Base-by-base conservation (phyloP, 2,888 invertebrate species). In the Lithosia quadra region DNA sequence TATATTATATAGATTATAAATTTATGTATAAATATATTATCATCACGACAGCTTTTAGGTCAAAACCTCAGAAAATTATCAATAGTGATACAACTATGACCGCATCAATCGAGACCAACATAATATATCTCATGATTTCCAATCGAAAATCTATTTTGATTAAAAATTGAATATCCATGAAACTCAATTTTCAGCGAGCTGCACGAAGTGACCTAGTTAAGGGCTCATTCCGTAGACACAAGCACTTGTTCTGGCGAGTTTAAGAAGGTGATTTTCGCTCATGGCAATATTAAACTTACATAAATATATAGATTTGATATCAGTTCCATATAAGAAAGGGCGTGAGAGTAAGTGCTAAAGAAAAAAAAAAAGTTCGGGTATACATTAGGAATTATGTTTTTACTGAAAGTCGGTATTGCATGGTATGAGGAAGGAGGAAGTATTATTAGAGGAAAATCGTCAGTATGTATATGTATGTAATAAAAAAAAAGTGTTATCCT, bases 141-240 rank as follows among this genome's bases (percentile, higher is more conserved):
- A 69, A 69, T 66, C 65, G 59, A 59, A 65, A 69, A 63, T 58
- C 59, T 24, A 34, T 63, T 39, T 59, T 39, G 28, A n/a, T 62
- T 62, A 36, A 60, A 65, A 65, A 69, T 62, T 39, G 21, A 39
- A 60, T 69, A 33, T 69, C 66, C 53, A 66, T 63, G 63, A 69
- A 69, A 69, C 58, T 66, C 69, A 11, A 69, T 66, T 69, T 66
- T 63, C 63, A 63, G 63, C 62, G 36, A 36, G 59, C 13, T 63
- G 53, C 39, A n/a, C 5, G 28, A 24, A n/a, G 57, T 57, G 57
- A 49, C 49, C 49, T 1, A 8, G 18, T n/a, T 49, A n/a, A n/a
- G 49, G n/a, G 49, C 49, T n/a, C 49, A 49, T n/a, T n/a, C 8
- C 49, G n/a, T n/a, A n/a, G n/a, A n/a, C n/a, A n/a, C n/a, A n/a